A percentile compares a stretch with the other conserved stretches of the same genome.
These are phyloP conservation scores for Atta cephalotes DNA, from an alignment of 1,140 invertebrate species.

Conservation along the genomic window DNA sequence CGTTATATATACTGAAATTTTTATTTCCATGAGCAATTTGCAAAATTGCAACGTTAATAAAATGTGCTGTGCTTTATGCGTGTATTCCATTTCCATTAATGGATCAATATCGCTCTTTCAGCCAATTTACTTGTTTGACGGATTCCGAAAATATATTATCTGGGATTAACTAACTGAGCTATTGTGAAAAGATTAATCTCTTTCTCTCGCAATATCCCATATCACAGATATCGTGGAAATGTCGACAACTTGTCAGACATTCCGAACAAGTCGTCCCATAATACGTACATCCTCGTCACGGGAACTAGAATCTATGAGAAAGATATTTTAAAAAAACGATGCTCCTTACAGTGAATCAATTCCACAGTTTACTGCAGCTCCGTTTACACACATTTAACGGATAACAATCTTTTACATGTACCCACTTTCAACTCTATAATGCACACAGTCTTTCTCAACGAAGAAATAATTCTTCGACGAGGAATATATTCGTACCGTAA, in stretches of 20 bases:
- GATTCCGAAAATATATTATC: background rate
- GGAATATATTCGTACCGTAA: background rate
- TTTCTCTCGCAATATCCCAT: background rate
- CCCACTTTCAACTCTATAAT: background rate
- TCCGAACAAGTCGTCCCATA: background rate
- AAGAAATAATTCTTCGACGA: conserved; percentile 29
- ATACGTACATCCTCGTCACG: conserved; percentile 5
- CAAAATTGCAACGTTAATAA: background rate
- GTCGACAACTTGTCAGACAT: conserved; percentile 23
- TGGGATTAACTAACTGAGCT: background rate
- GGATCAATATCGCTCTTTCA: background rate
- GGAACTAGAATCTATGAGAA: background rate
- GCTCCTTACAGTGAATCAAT: background rate
- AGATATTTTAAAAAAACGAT: background rate
- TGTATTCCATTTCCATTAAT: background rate
- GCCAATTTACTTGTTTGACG: background rate
- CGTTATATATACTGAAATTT: background rate
- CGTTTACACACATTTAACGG: conserved; percentile 14
- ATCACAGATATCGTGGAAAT: background rate
- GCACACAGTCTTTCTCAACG: background rate
- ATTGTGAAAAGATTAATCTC: background rate
- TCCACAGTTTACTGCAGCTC: background rate
- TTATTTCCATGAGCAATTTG: background rate
- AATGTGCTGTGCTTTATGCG: background rate
- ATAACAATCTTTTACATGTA: conserved; percentile 29